Conservation (phyloP, 2,888 invertebrate genomes). For the Ormyrus thymus region DNA sequence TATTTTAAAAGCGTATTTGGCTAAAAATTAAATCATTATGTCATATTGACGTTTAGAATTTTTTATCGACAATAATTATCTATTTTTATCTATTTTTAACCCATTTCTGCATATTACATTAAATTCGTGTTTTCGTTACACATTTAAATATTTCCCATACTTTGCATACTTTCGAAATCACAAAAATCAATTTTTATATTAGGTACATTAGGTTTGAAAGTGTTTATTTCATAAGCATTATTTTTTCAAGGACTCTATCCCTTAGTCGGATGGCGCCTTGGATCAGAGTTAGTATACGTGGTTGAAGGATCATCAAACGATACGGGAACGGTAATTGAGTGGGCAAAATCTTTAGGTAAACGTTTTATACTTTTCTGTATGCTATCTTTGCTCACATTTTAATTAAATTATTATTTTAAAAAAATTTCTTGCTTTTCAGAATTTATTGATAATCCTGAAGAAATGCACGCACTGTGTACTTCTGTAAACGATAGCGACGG, state of each 20-base stretch:
- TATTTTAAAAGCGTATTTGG: no score
- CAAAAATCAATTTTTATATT: no score
- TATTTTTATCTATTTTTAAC: no score
- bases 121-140: no score
- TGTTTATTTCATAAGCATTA: no score
- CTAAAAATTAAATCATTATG: no score
- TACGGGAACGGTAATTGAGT: slow-evolving; percentile 90
- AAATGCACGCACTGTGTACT: slow-evolving; percentile 82
- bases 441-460: slow-evolving; percentile 76
- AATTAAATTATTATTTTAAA: background rate
- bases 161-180: no score
- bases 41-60: no score
- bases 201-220: no score
- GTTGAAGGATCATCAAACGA: slow-evolving; percentile 93
- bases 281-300: slow-evolving; percentile 81
- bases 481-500: slow-evolving; percentile 84
- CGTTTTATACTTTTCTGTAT: slow-evolving; percentile 53
- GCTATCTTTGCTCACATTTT: slow-evolving; percentile 6
- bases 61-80: no score
- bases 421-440: slow-evolving; percentile 33
- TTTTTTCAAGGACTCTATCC: slow-evolving; percentile 85
- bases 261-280: slow-evolving; percentile 89
- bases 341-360: slow-evolving; percentile 85
- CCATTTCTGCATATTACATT: no score
- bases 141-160: no score